phyloP scores from a whole-genome alignment of 1,140 invertebrate genomes.

The Drosophila santomea region DNA sequence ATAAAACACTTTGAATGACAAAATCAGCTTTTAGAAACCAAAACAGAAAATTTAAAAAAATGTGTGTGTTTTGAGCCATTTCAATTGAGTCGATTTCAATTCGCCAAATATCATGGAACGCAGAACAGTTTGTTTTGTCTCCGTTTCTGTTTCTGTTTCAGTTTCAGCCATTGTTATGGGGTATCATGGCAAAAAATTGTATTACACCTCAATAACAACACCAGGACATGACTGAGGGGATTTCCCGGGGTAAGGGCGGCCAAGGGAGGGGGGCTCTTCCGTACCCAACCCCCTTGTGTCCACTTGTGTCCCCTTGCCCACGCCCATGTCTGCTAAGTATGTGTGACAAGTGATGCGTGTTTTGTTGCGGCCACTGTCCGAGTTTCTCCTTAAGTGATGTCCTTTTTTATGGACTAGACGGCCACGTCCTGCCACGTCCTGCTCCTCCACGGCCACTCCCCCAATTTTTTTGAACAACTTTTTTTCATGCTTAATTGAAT shows the following conservation, averaged over 20 bases:
- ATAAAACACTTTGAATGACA: not conserved
- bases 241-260: not conserved
- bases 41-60: too few species aligned
- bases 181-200: conserved; percentile 84
- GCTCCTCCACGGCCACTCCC: not conserved
- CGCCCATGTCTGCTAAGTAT: conserved; percentile 54
- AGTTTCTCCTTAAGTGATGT: conserved; percentile 82
- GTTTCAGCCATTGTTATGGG: conserved; percentile 63
- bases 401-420: conserved; percentile 65
- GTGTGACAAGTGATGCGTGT: conserved; percentile 85
- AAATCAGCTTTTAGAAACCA: too few species aligned
- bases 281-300: not conserved
- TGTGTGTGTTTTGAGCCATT: too few species aligned
- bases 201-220: conserved; percentile 85
- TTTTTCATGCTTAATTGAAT: conserved; percentile 84
- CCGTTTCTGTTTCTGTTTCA: conserved; percentile 17
- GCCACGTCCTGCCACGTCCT: conserved; percentile 32
- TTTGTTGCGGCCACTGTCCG: conserved; percentile 79
- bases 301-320: not conserved
- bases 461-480: conserved; percentile 15
- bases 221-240: conserved; percentile 77
- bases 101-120: not conserved
- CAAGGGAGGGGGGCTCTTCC: not conserved
- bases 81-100: not conserved
- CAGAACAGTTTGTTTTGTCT: conserved; percentile 2